Evolutionary conservation across 2,888 invertebrate species (phyloP).

Genomic region (Pollenia griseotomentosa): DNA sequence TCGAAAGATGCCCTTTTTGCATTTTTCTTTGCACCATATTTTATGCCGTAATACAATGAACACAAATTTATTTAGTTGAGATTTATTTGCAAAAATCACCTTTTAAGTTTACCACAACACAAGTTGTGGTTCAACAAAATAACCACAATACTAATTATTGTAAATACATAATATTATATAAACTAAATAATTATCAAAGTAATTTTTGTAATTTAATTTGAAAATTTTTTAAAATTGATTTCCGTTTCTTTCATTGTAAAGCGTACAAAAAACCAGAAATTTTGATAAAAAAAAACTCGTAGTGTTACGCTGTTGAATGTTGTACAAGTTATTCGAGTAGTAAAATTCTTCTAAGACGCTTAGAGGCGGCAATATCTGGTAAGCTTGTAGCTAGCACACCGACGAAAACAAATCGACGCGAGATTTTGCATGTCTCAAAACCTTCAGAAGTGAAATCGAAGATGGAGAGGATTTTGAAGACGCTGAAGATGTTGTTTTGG

Average conservation of each 20-base stretch:
- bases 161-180: too few species aligned
- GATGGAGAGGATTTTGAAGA: constrained; percentile 74
- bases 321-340: constrained; percentile 77
- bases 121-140: too few species aligned
- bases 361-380: constrained; percentile 78
- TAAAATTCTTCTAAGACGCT: constrained; percentile 79
- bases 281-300: constrained; percentile 17
- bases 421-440: constrained; percentile 78
- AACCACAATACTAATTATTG: too few species aligned
- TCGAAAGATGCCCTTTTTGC: too few species aligned
- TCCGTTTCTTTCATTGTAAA: constrained; percentile 38
- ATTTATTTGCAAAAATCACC: too few species aligned
- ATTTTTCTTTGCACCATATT: too few species aligned
- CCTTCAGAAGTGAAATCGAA: constrained; percentile 56
- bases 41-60: too few species aligned
- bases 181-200: too few species aligned
- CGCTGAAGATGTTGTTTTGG: constrained; percentile 65
- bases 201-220: too few species aligned
- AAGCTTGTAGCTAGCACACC: constrained; percentile 71
- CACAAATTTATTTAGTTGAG: too few species aligned
- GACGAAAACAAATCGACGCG: constrained; percentile 77
- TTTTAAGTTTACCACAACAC: too few species aligned
- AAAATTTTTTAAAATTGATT: constrained; percentile 71
- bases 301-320: constrained; percentile 47
- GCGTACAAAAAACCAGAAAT: constrained; percentile 26